Base-by-base conservation (phyloP, 2,113 vertebrate genomes). In the Cyrtonyx montezumae region DNA sequence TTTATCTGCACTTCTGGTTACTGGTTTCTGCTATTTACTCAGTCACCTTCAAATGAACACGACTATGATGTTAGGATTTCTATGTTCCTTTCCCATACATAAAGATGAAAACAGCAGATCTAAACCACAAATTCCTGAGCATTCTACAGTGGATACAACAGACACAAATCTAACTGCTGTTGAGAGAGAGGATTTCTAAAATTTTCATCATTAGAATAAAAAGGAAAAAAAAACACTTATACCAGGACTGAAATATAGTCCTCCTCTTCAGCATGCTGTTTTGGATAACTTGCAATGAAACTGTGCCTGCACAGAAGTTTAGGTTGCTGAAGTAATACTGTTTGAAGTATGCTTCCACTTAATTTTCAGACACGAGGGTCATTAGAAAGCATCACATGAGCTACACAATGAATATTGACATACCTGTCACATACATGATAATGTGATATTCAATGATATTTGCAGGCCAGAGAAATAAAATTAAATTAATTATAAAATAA, bases 401-500 rank as follows among this genome's bases (percentile, higher is more conserved):
- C 56, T 58, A 20, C 22, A 88, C 53, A 96, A 93, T 89, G 46
- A 93, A 40, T 40, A 40, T 40, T 40, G 40, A 40, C 13, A 40
- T 40, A 13, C 11, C 40, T n/a, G n/a, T n/a, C n/a, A n/a, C n/a
- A n/a, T n/a, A n/a, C n/a, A n/a, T 40, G 40, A 40, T 40, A 40
- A 5, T 40, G 40, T 40, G 40, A 40, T 40, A 40, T 11, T 40
- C 40, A 96, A 93, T 90, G 55, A 94, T 95, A 96, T 96, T 96
- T 95, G 63, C 70, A 86, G 6, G 34, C 55, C 66, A 86, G 71
- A 40, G 86, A 96, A 97, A 94, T 91, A 28, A 97, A 87, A 65
- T 82, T 91, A 96, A 96, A 93, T 89, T n/a, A n/a, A n/a, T n/a
- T n/a, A n/a, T n/a, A n/a, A n/a, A n/a, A n/a, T n/a, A n/a, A n/a